Evolutionary conservation across 2,113 vertebrate species (phyloP).

Genomic region (Varanus komodoensis): DNA sequence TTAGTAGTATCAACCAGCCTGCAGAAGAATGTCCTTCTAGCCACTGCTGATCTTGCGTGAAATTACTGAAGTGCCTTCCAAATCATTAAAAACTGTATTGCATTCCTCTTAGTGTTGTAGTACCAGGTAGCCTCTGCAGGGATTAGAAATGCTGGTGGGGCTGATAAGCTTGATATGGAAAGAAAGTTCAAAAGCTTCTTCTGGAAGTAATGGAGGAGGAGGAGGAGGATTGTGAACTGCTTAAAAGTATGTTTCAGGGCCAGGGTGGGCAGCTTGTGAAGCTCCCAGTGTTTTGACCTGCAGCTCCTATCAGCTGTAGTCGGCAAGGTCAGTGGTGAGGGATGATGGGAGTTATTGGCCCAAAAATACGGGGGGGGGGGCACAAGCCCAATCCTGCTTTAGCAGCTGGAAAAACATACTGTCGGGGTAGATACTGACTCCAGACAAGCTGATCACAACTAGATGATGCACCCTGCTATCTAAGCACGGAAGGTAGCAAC

Average conservation of each 20-base stretch:
- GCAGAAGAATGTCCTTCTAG: background rate
- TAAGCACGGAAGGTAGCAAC: background rate
- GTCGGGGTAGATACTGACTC: background rate
- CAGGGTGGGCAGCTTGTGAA: too few species aligned
- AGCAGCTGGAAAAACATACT: background rate
- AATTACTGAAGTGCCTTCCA: background rate
- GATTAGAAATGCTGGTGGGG: background rate
- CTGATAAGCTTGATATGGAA: background rate
- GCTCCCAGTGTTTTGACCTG: too few species aligned
- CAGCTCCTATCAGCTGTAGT: too few species aligned
- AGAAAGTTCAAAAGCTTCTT: background rate
- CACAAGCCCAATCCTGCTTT: background rate
- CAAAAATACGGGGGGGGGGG: too few species aligned
- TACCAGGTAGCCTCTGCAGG: background rate
- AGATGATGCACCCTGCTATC: background rate
- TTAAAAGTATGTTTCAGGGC: too few species aligned
- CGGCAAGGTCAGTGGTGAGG: background rate
- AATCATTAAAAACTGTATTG: background rate
- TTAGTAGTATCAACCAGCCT: background rate
- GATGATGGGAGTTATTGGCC: background rate
- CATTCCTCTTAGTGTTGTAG: background rate
- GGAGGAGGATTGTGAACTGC: background rate
- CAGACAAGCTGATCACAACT: background rate
- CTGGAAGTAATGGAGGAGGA: background rate
- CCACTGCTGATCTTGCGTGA: slow-evolving; percentile 20